Evolutionary conservation across 92 coral and sea anemone species (phyloP).

Genomic region (Zoanthus sansibaricus): DNA sequence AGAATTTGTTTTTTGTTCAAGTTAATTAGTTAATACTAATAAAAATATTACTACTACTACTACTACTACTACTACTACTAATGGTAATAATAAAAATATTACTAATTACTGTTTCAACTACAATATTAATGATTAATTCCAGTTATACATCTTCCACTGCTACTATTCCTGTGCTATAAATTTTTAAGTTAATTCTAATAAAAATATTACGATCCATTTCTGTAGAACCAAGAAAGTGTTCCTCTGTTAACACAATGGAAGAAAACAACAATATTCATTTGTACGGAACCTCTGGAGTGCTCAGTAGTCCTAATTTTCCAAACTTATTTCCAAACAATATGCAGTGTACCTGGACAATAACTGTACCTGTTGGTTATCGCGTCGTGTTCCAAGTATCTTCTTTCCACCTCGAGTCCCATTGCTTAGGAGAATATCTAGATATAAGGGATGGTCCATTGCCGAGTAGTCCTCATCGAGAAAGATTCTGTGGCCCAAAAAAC

Average conservation of each 20-base stretch:
- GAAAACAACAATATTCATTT: slow-evolving; percentile 64
- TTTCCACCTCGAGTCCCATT: slow-evolving; percentile 23
- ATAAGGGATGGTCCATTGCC: slow-evolving; percentile 28
- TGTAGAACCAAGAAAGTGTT: slow-evolving; percentile 51
- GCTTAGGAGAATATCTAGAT: slow-evolving; percentile 28
- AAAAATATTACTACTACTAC: too few relatives aligned
- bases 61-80: too few relatives aligned
- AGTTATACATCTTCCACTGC: too few relatives aligned
- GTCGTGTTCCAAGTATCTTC: slow-evolving; percentile 33
- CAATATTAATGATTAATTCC: too few relatives aligned
- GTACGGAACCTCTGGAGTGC: slow-evolving; percentile 25
- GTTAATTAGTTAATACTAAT: too few relatives aligned
- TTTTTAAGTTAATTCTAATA: not conserved
- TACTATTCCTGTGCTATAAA: too few relatives aligned
- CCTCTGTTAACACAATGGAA: slow-evolving; percentile 41
- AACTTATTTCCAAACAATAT: slow-evolving; percentile 56
- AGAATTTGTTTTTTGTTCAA: too few relatives aligned
- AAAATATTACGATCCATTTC: not conserved
- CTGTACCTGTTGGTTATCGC: slow-evolving; percentile 59
- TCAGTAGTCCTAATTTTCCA: slow-evolving; percentile 83
- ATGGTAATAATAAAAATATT: too few relatives aligned
- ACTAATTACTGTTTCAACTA: too few relatives aligned
- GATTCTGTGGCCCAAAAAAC: slow-evolving; percentile 16
- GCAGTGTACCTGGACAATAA: slow-evolving; percentile 73
- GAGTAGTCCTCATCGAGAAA: slow-evolving; percentile 17